These are phyloP conservation scores for Takifugu flavidus DNA, from an alignment of 2,113 vertebrate species.

Conservation along the genomic window DNA sequence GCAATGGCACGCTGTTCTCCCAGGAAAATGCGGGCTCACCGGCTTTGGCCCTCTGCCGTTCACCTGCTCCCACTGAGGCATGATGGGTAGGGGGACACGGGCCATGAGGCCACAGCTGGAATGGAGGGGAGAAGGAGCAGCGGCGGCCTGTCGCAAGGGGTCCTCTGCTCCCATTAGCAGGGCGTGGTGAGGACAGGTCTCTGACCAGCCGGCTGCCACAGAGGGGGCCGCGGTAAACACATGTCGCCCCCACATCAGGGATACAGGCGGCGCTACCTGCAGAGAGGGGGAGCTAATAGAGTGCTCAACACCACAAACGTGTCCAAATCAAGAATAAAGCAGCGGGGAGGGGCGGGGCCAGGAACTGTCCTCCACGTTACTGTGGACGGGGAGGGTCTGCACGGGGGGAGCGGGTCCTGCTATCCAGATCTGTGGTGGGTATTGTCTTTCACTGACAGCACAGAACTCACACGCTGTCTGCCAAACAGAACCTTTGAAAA, in stretches of 20 bases:
- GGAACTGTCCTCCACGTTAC: slow-evolving; percentile 61
- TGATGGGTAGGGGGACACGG: slow-evolving; percentile 70
- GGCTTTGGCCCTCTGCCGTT: slow-evolving; percentile 65
- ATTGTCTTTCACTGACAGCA: slow-evolving; percentile 54
- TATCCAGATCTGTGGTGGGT: slow-evolving; percentile 43
- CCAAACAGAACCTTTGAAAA: slow-evolving; percentile 10
- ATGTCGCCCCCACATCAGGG: slow-evolving; percentile 72
- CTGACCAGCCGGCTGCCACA: slow-evolving; percentile 62
- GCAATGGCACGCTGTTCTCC: slow-evolving; percentile 55
- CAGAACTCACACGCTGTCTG: slow-evolving; percentile 8
- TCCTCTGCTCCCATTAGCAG: slow-evolving; percentile 72
- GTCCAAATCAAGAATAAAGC: slow-evolving; percentile 71
- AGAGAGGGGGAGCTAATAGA: slow-evolving; percentile 66
- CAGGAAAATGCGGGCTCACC: slow-evolving; percentile 51
- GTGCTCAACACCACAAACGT: slow-evolving; percentile 66
- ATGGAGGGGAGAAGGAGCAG: slow-evolving; percentile 35
- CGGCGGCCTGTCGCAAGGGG: slow-evolving; percentile 57
- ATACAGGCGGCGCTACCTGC: slow-evolving; percentile 58
- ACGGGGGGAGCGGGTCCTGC: slow-evolving; percentile 38
- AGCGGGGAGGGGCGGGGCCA: slow-evolving; percentile 51
- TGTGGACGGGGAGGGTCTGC: slow-evolving; percentile 45
- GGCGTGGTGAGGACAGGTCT: slow-evolving; percentile 68
- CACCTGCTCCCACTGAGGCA: slow-evolving; percentile 74
- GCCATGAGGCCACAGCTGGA: slow-evolving; percentile 74
- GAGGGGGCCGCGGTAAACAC: slow-evolving; percentile 77